phyloP scores from a whole-genome alignment of 1,140 invertebrate genomes.

The Drosophila jambulina region DNA sequence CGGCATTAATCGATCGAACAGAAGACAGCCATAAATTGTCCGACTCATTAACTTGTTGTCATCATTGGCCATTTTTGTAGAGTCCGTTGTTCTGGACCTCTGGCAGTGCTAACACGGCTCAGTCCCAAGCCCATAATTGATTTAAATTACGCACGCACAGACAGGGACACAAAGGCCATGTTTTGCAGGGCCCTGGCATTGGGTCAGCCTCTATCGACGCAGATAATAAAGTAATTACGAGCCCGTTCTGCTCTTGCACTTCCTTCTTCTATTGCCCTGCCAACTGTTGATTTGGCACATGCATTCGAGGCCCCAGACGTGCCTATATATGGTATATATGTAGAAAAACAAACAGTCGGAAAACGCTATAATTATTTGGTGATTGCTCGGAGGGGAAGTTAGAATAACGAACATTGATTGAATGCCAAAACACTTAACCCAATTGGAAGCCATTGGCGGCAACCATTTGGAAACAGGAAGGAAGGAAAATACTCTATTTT shows the following conservation, averaged over 20 bases:
- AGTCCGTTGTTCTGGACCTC: constrained; percentile 21
- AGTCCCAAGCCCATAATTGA: constrained; percentile 64
- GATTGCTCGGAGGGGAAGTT: constrained; percentile 10
- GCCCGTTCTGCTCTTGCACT: background rate
- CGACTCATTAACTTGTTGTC: constrained; percentile 40
- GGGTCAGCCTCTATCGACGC: constrained; percentile 46
- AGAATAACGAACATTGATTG: constrained; percentile 56
- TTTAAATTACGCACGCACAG: constrained; percentile 64
- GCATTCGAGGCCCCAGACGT: constrained; percentile 48
- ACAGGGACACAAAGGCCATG: constrained; percentile 30
- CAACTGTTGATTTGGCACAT: constrained; percentile 65
- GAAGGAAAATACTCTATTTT: constrained; percentile 43
- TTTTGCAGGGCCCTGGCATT: constrained; percentile 36
- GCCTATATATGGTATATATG: constrained; percentile 47
- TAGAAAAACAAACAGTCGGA: constrained; percentile 58
- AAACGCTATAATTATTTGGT: constrained; percentile 62
- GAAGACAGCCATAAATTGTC: constrained; percentile 35
- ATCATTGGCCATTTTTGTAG: constrained; percentile 34
- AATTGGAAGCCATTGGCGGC: constrained; percentile 69
- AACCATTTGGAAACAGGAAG: constrained; percentile 63
- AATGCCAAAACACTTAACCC: constrained; percentile 77
- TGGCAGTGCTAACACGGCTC: constrained; percentile 34
- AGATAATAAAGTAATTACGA: constrained; percentile 69
- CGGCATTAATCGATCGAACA: constrained; percentile 2
- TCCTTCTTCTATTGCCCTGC: constrained; percentile 9